Evolutionary conservation across 2,797 vertebrate species (phyloP).

Genomic region (Xiphorhynchus erythropygius): DNA sequence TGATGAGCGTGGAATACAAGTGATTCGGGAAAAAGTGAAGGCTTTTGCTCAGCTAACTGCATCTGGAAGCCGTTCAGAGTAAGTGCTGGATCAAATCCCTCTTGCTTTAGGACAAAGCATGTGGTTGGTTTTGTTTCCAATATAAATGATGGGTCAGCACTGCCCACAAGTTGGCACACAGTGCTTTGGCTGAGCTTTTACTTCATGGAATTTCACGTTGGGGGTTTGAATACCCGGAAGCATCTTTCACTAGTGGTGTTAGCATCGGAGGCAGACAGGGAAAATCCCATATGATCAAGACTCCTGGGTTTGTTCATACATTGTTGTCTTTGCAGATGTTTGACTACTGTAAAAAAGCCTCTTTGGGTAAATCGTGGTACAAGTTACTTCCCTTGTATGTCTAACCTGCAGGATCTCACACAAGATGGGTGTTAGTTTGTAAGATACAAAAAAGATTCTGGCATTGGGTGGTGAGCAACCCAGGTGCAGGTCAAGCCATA

Average conservation of each 20-base stretch:
- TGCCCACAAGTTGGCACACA: background rate
- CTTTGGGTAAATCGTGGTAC: background rate
- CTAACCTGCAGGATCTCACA: background rate
- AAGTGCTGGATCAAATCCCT: constrained; percentile 68
- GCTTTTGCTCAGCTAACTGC: constrained; percentile 93
- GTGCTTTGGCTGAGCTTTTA: background rate
- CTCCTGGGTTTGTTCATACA: background rate
- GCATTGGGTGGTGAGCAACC: background rate
- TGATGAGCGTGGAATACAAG: constrained; percentile 96
- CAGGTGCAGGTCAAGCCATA: background rate
- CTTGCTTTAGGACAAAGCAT: background rate
- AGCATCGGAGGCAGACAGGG: background rate
- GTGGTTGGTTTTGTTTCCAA: background rate
- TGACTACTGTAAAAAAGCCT: background rate
- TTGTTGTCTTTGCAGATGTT: background rate
- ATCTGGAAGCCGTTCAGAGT: constrained; percentile 89
- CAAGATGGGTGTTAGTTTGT: background rate
- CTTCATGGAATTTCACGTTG: background rate
- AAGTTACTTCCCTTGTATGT: background rate
- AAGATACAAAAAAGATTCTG: background rate
- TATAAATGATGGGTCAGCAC: background rate
- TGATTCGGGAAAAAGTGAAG: constrained; percentile 95
- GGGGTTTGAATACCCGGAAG: background rate
- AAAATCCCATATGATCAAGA: background rate
- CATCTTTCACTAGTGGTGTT: background rate